Conservation (phyloP, 2,888 invertebrate genomes). For the Ochropleura leucogaster region DNA sequence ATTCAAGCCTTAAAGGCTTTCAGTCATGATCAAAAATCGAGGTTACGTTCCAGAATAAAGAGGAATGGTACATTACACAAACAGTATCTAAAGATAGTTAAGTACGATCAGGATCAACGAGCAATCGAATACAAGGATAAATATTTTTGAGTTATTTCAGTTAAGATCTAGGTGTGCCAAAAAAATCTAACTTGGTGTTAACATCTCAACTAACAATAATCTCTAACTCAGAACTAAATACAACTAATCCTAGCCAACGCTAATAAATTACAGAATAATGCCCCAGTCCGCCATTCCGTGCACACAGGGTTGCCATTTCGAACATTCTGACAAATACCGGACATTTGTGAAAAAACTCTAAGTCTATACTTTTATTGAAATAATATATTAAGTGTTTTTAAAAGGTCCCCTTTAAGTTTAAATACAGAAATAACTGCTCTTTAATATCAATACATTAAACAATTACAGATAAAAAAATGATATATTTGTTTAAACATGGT, state of each 20-base stretch:
- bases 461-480: neutral
- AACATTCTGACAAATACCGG: neutral
- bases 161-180: no score
- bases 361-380: neutral
- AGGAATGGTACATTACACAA: no score
- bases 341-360: neutral
- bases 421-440: neutral
- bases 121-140: no score
- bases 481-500: neutral
- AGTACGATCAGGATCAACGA: no score
- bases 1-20: no score
- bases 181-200: neutral
- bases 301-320: conserved; percentile 16
- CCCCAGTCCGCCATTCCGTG: conserved; percentile 58
- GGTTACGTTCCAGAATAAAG: no score
- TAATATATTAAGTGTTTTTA: neutral
- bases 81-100: no score
- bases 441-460: neutral
- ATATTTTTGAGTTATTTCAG: no score
- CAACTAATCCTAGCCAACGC: neutral
- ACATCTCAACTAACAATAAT: neutral
- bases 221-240: conserved; percentile 6
- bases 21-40: no score
- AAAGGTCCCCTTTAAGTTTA: neutral
- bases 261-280: conserved; percentile 61